phyloP scores from a whole-genome alignment of 2,888 invertebrate genomes.

The Seladonia tumulorum region DNA sequence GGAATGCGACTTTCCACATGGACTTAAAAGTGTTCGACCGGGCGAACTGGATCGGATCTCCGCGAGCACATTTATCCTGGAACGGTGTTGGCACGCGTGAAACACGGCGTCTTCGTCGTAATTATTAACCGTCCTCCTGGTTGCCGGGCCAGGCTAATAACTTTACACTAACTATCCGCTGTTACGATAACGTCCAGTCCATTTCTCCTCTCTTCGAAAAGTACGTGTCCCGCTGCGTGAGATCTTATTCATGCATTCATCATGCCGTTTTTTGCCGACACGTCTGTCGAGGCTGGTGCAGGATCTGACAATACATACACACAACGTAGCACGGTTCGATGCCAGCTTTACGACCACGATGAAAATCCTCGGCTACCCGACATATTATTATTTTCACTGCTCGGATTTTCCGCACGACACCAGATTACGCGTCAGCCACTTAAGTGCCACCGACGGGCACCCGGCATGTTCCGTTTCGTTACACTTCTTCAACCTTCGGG shows the following conservation, averaged over 20 bases:
- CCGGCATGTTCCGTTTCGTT: not conserved
- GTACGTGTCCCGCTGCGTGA: not conserved
- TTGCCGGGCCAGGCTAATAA: slow-evolving; percentile 23
- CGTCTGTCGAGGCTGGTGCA: not conserved
- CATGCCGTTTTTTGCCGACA: not conserved
- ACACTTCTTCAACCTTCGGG: not conserved
- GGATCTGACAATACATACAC: not conserved
- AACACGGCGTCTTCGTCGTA: slow-evolving; percentile 29
- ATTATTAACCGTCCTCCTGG: slow-evolving; percentile 19
- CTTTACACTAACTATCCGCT: slow-evolving; percentile 14
- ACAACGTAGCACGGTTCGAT: not conserved
- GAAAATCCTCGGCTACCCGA: not conserved
- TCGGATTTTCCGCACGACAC: not conserved
- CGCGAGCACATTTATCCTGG: slow-evolving; percentile 26
- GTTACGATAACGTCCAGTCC: not conserved
- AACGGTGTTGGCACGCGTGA: slow-evolving; percentile 37
- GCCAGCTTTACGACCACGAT: not conserved
- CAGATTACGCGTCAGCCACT: not conserved
- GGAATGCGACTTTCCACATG: slow-evolving; percentile 52
- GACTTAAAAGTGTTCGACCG: slow-evolving; percentile 44
- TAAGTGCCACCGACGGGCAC: not conserved
- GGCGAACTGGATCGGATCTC: slow-evolving; percentile 33
- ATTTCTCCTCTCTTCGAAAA: not conserved
- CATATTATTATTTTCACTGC: not conserved
- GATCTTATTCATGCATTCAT: not conserved